These are phyloP conservation scores for Crossocerus cetratus DNA, from an alignment of 2,888 invertebrate genomes.

Conservation along the genomic window DNA sequence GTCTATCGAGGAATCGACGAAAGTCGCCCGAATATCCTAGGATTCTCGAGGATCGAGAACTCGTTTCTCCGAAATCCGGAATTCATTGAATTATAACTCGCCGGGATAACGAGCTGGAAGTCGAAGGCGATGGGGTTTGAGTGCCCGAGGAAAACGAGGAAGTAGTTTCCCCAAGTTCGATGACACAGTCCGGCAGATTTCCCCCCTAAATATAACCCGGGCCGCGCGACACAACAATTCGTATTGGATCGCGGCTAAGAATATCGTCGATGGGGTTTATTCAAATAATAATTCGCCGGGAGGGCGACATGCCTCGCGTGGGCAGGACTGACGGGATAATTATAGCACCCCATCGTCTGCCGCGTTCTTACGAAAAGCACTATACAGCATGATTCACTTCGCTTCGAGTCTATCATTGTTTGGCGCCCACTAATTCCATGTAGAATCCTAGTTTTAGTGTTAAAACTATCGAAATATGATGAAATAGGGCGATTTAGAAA, in stretches of 20 bases:
- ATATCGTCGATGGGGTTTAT: conserved; percentile 52
- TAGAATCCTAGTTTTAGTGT: too few relatives aligned
- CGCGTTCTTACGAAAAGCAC: conserved; percentile 49
- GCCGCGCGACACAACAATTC: conserved; percentile 41
- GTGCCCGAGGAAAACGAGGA: too few relatives aligned
- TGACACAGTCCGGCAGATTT: conserved; percentile 37
- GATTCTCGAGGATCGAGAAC: background rate
- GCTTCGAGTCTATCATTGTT: too few relatives aligned
- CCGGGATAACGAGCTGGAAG: too few relatives aligned
- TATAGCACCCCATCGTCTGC: conserved; percentile 57
- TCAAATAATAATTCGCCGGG: conserved; percentile 62
- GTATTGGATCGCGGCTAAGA: conserved; percentile 53
- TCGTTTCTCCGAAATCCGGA: too few relatives aligned
- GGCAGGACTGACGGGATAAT: conserved; percentile 64
- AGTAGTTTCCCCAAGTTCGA: conserved; percentile 25
- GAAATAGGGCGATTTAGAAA: too few relatives aligned
- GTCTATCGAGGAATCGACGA: background rate
- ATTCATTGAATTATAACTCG: too few relatives aligned
- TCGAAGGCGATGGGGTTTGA: too few relatives aligned
- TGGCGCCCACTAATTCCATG: too few relatives aligned
- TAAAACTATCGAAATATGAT: too few relatives aligned
- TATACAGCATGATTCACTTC: too few relatives aligned
- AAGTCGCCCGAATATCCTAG: conserved; percentile 5
- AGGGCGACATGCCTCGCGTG: conserved; percentile 53
- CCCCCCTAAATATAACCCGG: conserved; percentile 43